These are phyloP conservation scores for Eidolon helvum DNA, from an alignment of 2,113 vertebrate genomes.

Conservation along the genomic window DNA sequence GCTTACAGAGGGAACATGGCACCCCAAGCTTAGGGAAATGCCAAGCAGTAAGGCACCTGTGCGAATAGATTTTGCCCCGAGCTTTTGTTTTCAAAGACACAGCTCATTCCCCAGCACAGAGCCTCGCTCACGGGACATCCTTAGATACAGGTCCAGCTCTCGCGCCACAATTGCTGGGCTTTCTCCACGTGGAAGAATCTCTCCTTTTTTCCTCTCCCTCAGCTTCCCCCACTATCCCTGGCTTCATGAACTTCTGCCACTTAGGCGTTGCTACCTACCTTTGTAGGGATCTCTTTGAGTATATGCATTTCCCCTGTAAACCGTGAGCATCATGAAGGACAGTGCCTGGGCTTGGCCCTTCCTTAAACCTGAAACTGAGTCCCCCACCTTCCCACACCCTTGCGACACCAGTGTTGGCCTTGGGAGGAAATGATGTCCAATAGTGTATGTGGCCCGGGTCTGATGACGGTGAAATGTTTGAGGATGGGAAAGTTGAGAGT, in stretches of 20 bases:
- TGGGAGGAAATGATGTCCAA: rapidly evolving
- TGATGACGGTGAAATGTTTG: not conserved
- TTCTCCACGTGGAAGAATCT: not conserved
- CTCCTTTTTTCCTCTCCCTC: not conserved
- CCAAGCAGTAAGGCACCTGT: not conserved
- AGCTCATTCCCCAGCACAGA: rapidly evolving
- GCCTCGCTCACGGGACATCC: rapidly evolving
- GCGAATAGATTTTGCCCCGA: not conserved
- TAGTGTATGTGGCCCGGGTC: not conserved
- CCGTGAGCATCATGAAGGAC: rapidly evolving
- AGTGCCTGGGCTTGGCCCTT: not conserved
- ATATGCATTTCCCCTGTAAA: rapidly evolving
- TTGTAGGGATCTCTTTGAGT: no score
- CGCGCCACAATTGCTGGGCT: not conserved
- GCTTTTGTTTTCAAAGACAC: not conserved
- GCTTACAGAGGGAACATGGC: not conserved
- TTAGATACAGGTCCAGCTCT: not conserved
- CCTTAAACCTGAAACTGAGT: not conserved
- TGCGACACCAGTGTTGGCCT: no score
- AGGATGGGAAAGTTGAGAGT: not conserved
- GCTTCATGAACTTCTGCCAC: not conserved
- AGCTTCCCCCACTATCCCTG: not conserved
- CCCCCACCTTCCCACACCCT: rapidly evolving
- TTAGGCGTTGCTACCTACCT: not conserved
- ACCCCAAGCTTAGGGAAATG: not conserved